phyloP scores from a whole-genome alignment of 2,888 invertebrate species.

The Schrankia costaestrigalis region DNA sequence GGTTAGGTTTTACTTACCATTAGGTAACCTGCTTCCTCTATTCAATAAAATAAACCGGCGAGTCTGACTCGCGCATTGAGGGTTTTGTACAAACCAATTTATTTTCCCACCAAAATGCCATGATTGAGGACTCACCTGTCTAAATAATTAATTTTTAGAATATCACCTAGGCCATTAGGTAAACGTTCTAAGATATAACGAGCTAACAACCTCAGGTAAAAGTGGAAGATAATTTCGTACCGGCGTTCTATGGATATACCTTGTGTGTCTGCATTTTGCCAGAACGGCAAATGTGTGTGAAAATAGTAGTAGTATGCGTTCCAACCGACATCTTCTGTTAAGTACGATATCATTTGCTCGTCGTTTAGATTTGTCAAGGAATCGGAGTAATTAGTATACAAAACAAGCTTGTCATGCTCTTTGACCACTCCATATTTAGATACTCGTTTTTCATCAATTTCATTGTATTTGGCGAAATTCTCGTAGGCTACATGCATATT shows the following conservation, averaged over 20 bases:
- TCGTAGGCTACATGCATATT: slow-evolving; percentile 1
- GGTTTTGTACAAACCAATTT: too few relatives aligned
- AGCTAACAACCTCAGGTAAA: slow-evolving; percentile 3
- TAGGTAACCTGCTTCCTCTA: too few relatives aligned
- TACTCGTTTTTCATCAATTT: neutral
- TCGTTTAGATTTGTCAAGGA: slow-evolving; percentile 3
- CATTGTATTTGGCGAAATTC: neutral
- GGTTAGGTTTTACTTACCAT: too few relatives aligned
- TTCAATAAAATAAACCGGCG: too few relatives aligned
- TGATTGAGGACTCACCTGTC: too few relatives aligned
- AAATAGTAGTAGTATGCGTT: slow-evolving; percentile 5
- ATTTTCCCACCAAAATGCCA: too few relatives aligned
- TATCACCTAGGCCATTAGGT: neutral
- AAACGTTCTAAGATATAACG: slow-evolving; percentile 3
- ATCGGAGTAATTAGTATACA: slow-evolving; percentile 2
- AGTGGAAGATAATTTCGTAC: neutral
- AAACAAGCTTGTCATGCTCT: slow-evolving; percentile 1
- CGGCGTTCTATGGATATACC: slow-evolving; percentile 1
- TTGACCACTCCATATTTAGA: slow-evolving; percentile 2
- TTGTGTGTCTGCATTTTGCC: slow-evolving; percentile 2
- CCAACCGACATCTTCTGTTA: slow-evolving; percentile 5
- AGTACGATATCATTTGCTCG: slow-evolving; percentile 2
- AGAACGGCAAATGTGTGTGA: slow-evolving; percentile 4
- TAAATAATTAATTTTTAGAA: too few relatives aligned
- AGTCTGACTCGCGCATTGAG: too few relatives aligned